Evolutionary conservation across 2,797 vertebrate species (phyloP), one percentile per base, ranked within the genome.

Genomic region (Acanthopagrus latus): DNA sequence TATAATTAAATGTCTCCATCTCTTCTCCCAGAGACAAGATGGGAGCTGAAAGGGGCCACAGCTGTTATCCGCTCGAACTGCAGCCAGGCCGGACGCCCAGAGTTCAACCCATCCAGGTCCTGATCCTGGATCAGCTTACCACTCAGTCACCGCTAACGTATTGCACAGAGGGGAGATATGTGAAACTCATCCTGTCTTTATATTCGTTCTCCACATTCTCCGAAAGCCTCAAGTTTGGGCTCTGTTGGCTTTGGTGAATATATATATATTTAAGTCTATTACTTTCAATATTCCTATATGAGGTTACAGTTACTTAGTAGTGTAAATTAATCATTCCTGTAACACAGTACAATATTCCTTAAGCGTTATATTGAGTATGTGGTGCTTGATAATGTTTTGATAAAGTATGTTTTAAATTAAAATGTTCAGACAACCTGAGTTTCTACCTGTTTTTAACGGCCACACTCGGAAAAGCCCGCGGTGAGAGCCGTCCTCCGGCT

Each of bases 1-100:
- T 88, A 86, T 86, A 89, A 92, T 92, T 85, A 90, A 90, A 91
- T 75, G 83, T 92, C 83, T 90, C 83, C 76, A 75, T 88, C 82
- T 84, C 76, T 59, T 86, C 87, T 77, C 80, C 75, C 70, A 65
- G 71, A 87, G 80, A 85, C 81, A 55, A 56, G 81, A 85, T 57
- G 74, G 73, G 54, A 82, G 68, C 71, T 69, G 77, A 82, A 82
- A 74, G 55, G 47, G 76, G 50, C 64, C 67, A 78, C 78, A 85
- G 79, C 75, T 81, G 82, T 46, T 73, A 2, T 63, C 48, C 7
- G 20, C 68, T 85, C 70, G 12, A n/a, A 8, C 38, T 54, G 47
- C 62, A 69, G 65, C 62, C 65, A 68, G 69, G 47, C 65, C 64
- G 10, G 43, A 48, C 2, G 65, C 56, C 80, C 64, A 25, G 50